These are phyloP conservation scores for Cheirogaleus major DNA, from an alignment of 2,797 vertebrate genomes.

Conservation along the genomic window DNA sequence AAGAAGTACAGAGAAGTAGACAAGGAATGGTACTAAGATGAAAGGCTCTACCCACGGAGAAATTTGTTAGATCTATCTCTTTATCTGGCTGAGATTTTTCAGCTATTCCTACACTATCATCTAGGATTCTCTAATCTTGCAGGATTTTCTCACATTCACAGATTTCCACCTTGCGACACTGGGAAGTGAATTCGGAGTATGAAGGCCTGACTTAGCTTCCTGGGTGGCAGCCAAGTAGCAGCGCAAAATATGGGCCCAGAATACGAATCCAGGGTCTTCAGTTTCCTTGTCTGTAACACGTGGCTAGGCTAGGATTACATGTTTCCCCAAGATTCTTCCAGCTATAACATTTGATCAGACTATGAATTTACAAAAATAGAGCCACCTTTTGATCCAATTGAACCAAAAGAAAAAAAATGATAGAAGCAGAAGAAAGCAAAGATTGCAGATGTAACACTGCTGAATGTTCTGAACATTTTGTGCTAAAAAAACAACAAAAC, in stretches of 20 bases:
- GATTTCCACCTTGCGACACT: neutral
- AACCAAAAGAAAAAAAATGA: neutral
- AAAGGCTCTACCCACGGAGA: neutral
- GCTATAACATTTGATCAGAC: neutral
- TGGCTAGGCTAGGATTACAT: neutral
- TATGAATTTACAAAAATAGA: conserved; percentile 49
- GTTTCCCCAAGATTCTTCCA: neutral
- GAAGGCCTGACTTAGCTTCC: neutral
- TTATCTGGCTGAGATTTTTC: neutral
- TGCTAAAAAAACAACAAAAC: conserved; percentile 39
- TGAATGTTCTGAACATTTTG: conserved; percentile 51
- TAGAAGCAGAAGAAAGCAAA: conserved; percentile 33
- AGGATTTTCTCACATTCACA: neutral
- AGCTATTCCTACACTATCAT: neutral
- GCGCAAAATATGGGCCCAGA: neutral
- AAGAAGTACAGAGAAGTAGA: neutral
- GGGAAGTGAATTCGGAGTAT: neutral
- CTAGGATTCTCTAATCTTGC: neutral
- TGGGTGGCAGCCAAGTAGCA: neutral
- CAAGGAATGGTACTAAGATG: neutral
- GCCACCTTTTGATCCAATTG: conserved; percentile 23
- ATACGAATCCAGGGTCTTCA: neutral
- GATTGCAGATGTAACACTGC: conserved; percentile 19
- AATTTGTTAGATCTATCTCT: neutral
- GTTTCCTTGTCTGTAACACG: neutral